These are phyloP conservation scores for Drepana falcataria DNA, from an alignment of 2,888 invertebrate species.

Conservation along the genomic window DNA sequence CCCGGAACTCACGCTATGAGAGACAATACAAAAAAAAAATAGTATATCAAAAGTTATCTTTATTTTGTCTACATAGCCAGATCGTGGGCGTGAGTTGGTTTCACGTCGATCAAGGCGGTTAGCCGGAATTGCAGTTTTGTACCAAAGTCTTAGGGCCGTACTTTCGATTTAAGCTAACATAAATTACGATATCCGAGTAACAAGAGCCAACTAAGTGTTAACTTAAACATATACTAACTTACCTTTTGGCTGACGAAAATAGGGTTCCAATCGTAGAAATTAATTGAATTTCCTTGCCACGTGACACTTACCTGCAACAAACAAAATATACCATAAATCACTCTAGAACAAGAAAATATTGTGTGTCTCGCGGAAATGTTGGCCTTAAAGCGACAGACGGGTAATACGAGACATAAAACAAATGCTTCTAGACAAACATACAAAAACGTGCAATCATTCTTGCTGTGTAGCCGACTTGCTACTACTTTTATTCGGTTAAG, in stretches of 20 bases:
- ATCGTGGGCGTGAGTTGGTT: background rate
- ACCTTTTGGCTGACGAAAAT: background rate
- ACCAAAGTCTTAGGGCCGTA: too few species aligned
- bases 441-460: background rate
- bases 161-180: too few species aligned
- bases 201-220: too few species aligned
- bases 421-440: background rate
- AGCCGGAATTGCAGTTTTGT: too few species aligned
- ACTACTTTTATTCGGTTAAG: too few species aligned
- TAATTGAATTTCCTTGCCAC: background rate
- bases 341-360: background rate
- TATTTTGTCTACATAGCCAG: background rate
- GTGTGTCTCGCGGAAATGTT: background rate
- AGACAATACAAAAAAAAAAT: too few species aligned
- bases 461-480: background rate
- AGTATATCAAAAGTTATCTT: too few species aligned
- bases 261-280: background rate
- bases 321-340: background rate
- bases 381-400: background rate
- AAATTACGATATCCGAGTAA: too few species aligned
- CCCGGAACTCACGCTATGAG: too few species aligned
- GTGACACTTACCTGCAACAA: slow-evolving; percentile 2
- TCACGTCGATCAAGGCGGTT: too few species aligned
- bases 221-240: background rate
- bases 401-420: background rate